Evolutionary conservation across 2,888 invertebrate species (phyloP).

Genomic region (Diadegma fenestrale): DNA sequence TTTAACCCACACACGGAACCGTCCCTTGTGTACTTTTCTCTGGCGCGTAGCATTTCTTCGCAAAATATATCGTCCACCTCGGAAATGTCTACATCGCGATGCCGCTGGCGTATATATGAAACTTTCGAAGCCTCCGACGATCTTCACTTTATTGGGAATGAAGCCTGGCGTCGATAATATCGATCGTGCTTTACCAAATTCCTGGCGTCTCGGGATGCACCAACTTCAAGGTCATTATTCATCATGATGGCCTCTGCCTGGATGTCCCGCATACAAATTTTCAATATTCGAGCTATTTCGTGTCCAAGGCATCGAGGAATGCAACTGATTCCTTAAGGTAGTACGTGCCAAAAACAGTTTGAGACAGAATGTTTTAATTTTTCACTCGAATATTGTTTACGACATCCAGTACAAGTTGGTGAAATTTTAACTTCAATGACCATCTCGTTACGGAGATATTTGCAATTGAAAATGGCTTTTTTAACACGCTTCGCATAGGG

Average conservation of each 20-base stretch:
- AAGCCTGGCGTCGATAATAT: slow-evolving; percentile 35
- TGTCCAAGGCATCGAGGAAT: background rate
- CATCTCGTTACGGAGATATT: too few relatives aligned
- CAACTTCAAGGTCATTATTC: slow-evolving; percentile 29
- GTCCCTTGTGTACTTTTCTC: slow-evolving; percentile 3
- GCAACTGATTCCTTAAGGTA: background rate
- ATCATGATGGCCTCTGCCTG: background rate
- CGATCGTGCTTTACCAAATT: slow-evolving; percentile 29
- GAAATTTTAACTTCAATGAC: too few relatives aligned
- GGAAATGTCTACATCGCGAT: slow-evolving; percentile 57
- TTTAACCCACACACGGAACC: slow-evolving; percentile 16
- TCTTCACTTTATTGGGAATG: slow-evolving; percentile 47
- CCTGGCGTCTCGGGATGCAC: background rate
- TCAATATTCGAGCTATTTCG: slow-evolving; percentile 10
- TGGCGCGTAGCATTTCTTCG: background rate
- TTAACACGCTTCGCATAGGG: too few relatives aligned
- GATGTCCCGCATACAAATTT: background rate
- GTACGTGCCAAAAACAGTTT: too few relatives aligned
- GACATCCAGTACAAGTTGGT: too few relatives aligned
- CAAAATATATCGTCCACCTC: slow-evolving; percentile 54
- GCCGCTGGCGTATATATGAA: slow-evolving; percentile 27
- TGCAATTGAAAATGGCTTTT: too few relatives aligned
- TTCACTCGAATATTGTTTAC: too few relatives aligned
- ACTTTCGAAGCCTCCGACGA: slow-evolving; percentile 11
- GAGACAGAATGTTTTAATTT: too few relatives aligned